Conservation (phyloP, 1,140 invertebrate genomes). For the Drosophila tani region DNA sequence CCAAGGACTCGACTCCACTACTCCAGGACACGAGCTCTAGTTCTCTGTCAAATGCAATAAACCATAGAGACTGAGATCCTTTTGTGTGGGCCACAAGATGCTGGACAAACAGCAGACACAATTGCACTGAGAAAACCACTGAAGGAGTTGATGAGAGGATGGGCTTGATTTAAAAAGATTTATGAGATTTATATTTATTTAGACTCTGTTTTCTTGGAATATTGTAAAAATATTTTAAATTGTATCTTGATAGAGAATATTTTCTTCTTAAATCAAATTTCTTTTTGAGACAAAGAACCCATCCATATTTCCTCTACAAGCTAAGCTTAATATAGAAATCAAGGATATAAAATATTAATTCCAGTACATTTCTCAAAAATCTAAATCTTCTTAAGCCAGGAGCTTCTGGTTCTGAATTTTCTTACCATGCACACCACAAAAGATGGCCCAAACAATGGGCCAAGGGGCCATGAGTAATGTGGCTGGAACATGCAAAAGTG, state of each 20-base stretch:
- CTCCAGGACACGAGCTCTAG: constrained; percentile 15
- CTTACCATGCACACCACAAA: constrained; percentile 17
- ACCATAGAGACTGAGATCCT: constrained; percentile 33
- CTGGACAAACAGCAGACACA: constrained; percentile 24
- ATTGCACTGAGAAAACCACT: background rate
- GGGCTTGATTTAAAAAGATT: background rate
- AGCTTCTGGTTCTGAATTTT: constrained; percentile 8
- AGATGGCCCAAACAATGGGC: constrained; percentile 42
- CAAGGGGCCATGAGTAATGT: constrained; percentile 61
- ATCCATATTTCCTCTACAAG: no score
- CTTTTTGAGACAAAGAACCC: no score
- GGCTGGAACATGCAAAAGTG: constrained; percentile 68
- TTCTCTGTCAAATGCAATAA: constrained; percentile 76
- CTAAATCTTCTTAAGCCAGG: background rate
- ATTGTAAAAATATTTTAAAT: no score
- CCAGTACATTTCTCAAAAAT: background rate
- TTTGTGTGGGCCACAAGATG: constrained; percentile 39
- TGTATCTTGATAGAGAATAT: background rate
- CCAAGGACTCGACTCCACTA: constrained; percentile 11
- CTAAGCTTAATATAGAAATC: no score
- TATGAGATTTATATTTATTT: background rate
- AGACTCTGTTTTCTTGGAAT: no score
- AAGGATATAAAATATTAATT: constrained; percentile 1
- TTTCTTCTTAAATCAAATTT: background rate
- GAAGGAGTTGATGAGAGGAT: no score